A percentile compares a stretch with the other conserved stretches of the same genome.
These are phyloP conservation scores for Heliconius hewitsoni DNA, from an alignment of 1,140 invertebrate genomes.

Conservation along the genomic window DNA sequence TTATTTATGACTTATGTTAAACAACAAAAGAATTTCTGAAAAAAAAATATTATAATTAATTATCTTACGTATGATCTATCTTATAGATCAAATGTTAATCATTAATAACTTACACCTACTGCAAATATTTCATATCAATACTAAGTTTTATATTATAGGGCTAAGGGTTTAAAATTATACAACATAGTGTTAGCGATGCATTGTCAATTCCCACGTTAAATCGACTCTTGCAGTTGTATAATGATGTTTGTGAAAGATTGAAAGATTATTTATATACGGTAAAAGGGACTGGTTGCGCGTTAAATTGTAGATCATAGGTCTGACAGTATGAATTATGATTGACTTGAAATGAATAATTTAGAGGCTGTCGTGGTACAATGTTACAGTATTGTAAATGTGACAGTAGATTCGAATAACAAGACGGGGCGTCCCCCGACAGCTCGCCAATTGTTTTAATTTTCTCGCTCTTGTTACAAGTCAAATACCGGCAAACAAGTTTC, in stretches of 20 bases:
- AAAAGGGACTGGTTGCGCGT: not conserved
- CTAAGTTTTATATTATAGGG: not conserved
- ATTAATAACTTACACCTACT: not conserved
- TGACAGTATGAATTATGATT: not conserved
- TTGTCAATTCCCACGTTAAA: not conserved
- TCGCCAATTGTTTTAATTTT: too few relatives aligned
- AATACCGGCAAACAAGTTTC: too few relatives aligned
- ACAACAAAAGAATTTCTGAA: too few relatives aligned
- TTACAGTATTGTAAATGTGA: too few relatives aligned
- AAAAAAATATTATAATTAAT: too few relatives aligned
- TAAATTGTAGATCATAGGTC: slow-evolving; percentile 1
- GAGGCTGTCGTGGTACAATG: too few relatives aligned
- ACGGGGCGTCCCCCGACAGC: too few relatives aligned
- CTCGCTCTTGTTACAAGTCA: too few relatives aligned
- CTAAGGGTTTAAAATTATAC: not conserved
- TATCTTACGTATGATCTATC: not conserved
- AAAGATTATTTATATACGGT: not conserved
- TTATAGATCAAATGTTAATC: not conserved
- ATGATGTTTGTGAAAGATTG: slow-evolving; percentile 1
- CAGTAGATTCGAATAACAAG: too few relatives aligned
- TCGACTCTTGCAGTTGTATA: not conserved
- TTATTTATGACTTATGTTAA: too few relatives aligned
- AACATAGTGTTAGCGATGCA: not conserved
- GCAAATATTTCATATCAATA: not conserved
- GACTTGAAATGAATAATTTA: not conserved